Percentiles rank a stretch among this genome's conserved stretches.
Conservation (phyloP, 35 echinoderm and acorn worm genomes). For the Apostichopus japonicus region DNA sequence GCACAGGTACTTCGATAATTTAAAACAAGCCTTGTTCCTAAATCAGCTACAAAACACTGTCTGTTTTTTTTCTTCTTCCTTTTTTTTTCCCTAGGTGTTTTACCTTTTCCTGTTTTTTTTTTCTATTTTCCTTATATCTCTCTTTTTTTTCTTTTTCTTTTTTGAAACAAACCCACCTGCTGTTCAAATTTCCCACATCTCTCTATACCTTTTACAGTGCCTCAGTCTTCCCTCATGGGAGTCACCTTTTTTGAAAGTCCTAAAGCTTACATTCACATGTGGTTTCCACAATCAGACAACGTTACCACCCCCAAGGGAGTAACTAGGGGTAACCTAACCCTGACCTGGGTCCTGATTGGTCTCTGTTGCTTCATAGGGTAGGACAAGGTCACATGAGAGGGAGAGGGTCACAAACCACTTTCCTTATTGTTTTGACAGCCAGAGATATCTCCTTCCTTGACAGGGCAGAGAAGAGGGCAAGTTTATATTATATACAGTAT, state of each 20-base stretch:
- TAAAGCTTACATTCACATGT: neutral
- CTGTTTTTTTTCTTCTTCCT: too few relatives aligned
- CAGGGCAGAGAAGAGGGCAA: too few relatives aligned
- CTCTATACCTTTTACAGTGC: neutral
- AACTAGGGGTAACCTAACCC: neutral
- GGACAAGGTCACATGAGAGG: slow-evolving; percentile 31
- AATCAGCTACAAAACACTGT: too few relatives aligned
- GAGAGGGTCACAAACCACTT: neutral
- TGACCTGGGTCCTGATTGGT: slow-evolving; percentile 14
- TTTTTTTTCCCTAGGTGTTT: too few relatives aligned
- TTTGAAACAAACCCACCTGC: neutral
- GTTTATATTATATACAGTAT: too few relatives aligned
- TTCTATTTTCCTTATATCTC: too few relatives aligned
- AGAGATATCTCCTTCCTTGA: too few relatives aligned
- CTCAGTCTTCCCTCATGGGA: neutral
- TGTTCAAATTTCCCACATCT: neutral
- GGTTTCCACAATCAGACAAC: slow-evolving; percentile 35
- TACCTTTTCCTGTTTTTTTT: too few relatives aligned
- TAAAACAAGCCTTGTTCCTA: too few relatives aligned
- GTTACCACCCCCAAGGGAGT: slow-evolving; percentile 48
- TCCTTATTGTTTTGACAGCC: neutral
- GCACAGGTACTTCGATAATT: too few relatives aligned
- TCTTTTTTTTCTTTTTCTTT: too few relatives aligned
- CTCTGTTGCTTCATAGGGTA: neutral
- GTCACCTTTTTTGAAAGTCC: neutral